Conservation (phyloP, 2,113 vertebrate genomes). For the Aegithalos caudatus region DNA sequence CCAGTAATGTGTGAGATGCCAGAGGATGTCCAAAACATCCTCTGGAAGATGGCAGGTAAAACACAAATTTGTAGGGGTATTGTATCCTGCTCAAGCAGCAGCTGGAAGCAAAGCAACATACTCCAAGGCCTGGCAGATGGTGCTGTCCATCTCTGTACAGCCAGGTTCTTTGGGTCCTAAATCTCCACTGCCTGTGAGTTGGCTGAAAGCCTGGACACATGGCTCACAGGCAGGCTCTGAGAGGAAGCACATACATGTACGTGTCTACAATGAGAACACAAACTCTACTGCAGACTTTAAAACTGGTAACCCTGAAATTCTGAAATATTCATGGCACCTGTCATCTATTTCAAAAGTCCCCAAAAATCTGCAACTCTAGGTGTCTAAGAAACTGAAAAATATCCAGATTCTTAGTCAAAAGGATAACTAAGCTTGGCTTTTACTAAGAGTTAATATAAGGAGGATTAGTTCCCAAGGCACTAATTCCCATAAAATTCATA, state of each 20-base stretch:
- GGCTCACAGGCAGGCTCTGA: not conserved
- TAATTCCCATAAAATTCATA: not conserved
- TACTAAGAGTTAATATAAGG: not conserved
- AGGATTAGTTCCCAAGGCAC: not conserved
- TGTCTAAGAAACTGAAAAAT: not conserved
- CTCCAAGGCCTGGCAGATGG: not conserved
- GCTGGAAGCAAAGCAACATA: not conserved
- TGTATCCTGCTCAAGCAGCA: not conserved
- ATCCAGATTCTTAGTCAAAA: not conserved
- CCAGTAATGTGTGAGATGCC: not conserved
- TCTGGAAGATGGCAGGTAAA: not conserved
- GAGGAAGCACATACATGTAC: accelerated
- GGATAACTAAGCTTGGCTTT: not conserved
- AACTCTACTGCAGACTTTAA: not conserved
- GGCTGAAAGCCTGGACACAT: not conserved
- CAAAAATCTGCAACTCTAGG: not conserved
- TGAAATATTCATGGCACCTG: not conserved
- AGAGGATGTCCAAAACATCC: not conserved
- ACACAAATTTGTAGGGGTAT: not conserved
- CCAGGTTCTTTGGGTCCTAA: not conserved
- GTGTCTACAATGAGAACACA: not conserved
- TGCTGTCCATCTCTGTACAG: not conserved
- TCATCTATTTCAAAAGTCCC: not conserved
- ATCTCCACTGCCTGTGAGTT: not conserved
- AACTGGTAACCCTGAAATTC: not conserved